Percentiles rank a stretch among this genome's conserved stretches.
Conservation (phyloP, 2,888 invertebrate genomes). For the Ectobius pallidus region DNA sequence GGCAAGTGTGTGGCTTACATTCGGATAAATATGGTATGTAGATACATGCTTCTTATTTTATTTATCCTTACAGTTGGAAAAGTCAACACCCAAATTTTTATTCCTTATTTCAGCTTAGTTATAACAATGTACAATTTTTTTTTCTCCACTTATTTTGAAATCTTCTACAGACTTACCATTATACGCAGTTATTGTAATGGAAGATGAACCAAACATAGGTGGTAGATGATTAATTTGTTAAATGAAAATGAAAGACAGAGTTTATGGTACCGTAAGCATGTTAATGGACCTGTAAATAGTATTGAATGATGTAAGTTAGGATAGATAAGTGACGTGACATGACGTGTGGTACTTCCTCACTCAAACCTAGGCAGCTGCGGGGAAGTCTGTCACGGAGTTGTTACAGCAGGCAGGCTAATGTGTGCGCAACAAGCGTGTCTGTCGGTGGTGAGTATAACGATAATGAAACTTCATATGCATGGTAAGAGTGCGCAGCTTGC, state of each 20-base stretch:
- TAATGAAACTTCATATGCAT: background rate
- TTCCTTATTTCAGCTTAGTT: no score
- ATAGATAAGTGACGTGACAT: slow-evolving; percentile 38
- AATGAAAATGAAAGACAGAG: background rate
- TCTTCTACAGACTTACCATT: no score
- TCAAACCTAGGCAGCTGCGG: slow-evolving; percentile 43
- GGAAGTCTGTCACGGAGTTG: slow-evolving; percentile 39
- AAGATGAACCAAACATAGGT: no score
- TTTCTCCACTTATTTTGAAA: no score
- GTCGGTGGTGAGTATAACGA: slow-evolving; percentile 39
- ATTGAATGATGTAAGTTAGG: slow-evolving; percentile 36
- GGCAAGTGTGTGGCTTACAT: no score
- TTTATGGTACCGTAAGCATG: slow-evolving; percentile 9
- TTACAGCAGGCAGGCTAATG: slow-evolving; percentile 28
- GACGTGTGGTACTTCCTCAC: slow-evolving; percentile 44
- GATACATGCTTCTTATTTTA: no score
- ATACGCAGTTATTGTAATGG: no score
- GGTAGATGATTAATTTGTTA: no score
- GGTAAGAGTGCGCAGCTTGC: background rate
- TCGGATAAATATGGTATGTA: no score
- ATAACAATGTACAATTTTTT: no score
- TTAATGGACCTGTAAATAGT: slow-evolving; percentile 27
- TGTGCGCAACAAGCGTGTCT: slow-evolving; percentile 29
- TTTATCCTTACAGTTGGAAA: no score
- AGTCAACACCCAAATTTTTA: no score